A percentile compares a stretch with the other conserved stretches of the same genome.
Evolutionary conservation across 1,140 invertebrate species (phyloP).

Genomic region (Coptotermes formosanus): DNA sequence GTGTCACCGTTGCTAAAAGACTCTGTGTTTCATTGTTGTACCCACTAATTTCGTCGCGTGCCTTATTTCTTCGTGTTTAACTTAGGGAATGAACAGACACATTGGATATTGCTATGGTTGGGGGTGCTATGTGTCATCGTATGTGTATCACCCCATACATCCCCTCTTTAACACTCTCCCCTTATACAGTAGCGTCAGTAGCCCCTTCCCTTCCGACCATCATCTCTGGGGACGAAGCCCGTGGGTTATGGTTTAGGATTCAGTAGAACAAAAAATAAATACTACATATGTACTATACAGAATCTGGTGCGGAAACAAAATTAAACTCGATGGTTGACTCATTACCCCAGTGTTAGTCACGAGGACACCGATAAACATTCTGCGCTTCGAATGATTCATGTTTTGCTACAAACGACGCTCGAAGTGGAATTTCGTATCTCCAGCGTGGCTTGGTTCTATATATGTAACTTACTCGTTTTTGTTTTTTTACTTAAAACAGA

Average conservation of each 20-base stretch:
- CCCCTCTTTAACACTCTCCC: conserved; percentile 4
- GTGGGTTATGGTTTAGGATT: background rate
- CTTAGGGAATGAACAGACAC: background rate
- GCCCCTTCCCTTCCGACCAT: background rate
- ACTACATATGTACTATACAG: background rate
- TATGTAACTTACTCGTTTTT: too few relatives aligned
- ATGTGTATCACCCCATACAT: background rate
- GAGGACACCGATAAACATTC: background rate
- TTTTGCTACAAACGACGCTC: too few relatives aligned
- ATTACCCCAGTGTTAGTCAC: background rate
- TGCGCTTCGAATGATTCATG: too few relatives aligned
- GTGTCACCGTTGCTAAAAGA: too few relatives aligned
- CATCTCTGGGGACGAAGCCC: background rate
- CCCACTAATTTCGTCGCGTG: too few relatives aligned
- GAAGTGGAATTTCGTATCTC: too few relatives aligned
- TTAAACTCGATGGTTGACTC: conserved; percentile 15
- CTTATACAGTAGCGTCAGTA: background rate
- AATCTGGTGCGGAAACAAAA: background rate
- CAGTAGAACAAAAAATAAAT: conserved; percentile 7
- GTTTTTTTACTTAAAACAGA: too few relatives aligned
- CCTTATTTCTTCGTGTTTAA: too few relatives aligned
- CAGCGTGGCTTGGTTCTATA: too few relatives aligned
- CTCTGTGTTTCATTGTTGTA: too few relatives aligned
- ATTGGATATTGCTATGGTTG: background rate
- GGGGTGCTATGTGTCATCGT: background rate